Conservation (phyloP, 2,888 invertebrate genomes). For the Altica lythri region DNA sequence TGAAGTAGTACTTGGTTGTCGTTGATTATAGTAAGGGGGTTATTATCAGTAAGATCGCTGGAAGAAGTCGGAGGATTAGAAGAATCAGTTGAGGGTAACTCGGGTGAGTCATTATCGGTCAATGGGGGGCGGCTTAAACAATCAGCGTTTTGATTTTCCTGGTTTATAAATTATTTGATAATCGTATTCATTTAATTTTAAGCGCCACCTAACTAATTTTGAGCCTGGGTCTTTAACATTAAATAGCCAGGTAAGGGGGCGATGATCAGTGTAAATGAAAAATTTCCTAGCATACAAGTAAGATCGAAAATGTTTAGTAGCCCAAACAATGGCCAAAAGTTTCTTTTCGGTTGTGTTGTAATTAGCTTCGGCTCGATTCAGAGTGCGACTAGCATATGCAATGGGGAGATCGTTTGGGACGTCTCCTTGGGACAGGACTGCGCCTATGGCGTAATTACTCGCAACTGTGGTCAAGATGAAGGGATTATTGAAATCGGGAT, state of each 20-base stretch:
- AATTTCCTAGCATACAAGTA: conserved; percentile 51
- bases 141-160: conserved; percentile 7
- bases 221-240: too few species aligned
- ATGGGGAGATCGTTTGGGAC: conserved; percentile 46
- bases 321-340: conserved; percentile 50
- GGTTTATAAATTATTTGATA: conserved; percentile 2
- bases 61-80: too few species aligned
- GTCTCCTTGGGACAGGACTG: conserved; percentile 40
- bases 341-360: conserved; percentile 52
- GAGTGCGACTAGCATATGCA: conserved; percentile 48
- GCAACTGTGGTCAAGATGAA: conserved; percentile 50
- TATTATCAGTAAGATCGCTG: too few species aligned
- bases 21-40: conserved; percentile 1
- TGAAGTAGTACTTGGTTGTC: neutral
- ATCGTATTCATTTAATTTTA: conserved; percentile 46
- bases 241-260: too few species aligned
- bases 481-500: conserved; percentile 43
- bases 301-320: conserved; percentile 47
- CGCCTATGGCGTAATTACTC: conserved; percentile 39
- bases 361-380: conserved; percentile 48
- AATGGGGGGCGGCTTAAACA: conserved; percentile 3
- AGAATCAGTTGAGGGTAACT: too few species aligned
- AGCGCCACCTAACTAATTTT: conserved; percentile 45
- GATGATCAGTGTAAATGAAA: conserved; percentile 49
- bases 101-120: too few species aligned